Conservation (phyloP, 2,113 vertebrate genomes). For the Rhinolophus sinicus region DNA sequence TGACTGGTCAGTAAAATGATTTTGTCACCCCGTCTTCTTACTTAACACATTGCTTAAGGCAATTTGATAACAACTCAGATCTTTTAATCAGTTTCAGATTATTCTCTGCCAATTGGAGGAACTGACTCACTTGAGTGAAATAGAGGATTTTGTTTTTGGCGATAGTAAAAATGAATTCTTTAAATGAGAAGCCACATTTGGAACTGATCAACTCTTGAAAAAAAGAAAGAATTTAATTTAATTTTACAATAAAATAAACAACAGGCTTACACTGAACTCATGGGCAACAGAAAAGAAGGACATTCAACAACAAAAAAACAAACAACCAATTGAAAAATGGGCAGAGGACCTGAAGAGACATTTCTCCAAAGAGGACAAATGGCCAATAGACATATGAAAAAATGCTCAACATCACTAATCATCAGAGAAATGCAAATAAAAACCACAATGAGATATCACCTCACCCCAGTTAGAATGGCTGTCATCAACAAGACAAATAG, state of each 20-base stretch:
- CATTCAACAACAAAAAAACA: no score
- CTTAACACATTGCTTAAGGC: background rate
- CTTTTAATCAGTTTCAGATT: background rate
- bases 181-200: conserved; percentile 26
- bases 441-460: no score
- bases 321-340: no score
- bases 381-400: no score
- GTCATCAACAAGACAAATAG: no score
- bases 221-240: conserved; percentile 55
- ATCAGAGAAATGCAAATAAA: no score
- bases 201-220: background rate
- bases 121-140: conserved; percentile 19
- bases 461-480: no score
- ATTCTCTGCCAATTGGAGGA: background rate
- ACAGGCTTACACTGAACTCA: background rate
- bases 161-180: background rate
- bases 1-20: background rate
- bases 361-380: no score
- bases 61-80: conserved; percentile 15
- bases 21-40: background rate
- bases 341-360: no score
- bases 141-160: background rate
- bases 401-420: no score
- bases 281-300: background rate
- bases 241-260: conserved; percentile 29